Evolutionary conservation across 1,140 invertebrate genomes (phyloP).

Genomic region (Philopotamus ludificatus): DNA sequence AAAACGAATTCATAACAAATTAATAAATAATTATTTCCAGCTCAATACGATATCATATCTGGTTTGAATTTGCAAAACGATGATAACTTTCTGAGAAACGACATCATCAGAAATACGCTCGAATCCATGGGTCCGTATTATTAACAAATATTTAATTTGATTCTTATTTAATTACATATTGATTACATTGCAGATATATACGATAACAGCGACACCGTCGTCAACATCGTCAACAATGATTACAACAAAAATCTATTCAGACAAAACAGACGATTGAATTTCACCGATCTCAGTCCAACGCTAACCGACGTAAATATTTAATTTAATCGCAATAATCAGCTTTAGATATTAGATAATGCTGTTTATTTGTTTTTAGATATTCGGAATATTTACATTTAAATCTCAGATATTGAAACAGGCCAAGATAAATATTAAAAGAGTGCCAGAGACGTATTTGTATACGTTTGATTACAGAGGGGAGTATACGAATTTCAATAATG

Average conservation of each 20-base stretch:
- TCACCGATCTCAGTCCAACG: slow-evolving; percentile 5
- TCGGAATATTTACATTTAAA: slow-evolving; percentile 7
- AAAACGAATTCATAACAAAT: neutral
- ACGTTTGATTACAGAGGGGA: slow-evolving; percentile 23
- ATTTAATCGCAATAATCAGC: too few species aligned
- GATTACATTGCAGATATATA: neutral
- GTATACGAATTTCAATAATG: slow-evolving; percentile 28
- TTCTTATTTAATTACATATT: neutral
- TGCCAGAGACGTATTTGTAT: slow-evolving; percentile 14
- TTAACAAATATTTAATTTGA: too few species aligned
- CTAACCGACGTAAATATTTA: slow-evolving; percentile 22
- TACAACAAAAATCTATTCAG: slow-evolving; percentile 13
- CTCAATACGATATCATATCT: slow-evolving; percentile 24
- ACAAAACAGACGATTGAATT: neutral
- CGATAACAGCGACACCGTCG: neutral
- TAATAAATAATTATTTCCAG: slow-evolving; percentile 4
- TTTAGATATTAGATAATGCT: too few species aligned
- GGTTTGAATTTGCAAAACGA: neutral
- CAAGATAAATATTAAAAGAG: slow-evolving; percentile 5
- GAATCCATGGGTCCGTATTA: neutral
- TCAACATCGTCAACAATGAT: slow-evolving; percentile 8
- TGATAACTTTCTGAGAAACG: slow-evolving; percentile 12
- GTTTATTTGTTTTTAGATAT: slow-evolving; percentile 11
- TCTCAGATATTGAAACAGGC: slow-evolving; percentile 11
- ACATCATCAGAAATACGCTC: neutral